phyloP scores from a whole-genome alignment of 1,140 invertebrate genomes.

The Anoplophora glabripennis region DNA sequence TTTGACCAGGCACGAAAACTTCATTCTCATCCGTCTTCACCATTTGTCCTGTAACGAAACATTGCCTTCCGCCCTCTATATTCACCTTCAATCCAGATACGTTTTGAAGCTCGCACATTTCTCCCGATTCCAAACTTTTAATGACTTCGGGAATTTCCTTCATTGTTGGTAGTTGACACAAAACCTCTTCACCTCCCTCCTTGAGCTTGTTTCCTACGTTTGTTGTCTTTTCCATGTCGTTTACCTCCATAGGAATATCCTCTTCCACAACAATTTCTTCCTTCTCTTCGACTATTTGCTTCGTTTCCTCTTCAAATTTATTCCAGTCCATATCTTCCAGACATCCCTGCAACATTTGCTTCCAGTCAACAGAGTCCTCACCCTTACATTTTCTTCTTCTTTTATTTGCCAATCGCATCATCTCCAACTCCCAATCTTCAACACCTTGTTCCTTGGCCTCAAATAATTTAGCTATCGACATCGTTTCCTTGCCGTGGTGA shows the following conservation, averaged over 20 bases:
- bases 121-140: constrained; percentile 61
- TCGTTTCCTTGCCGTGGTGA: constrained; percentile 55
- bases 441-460: constrained; percentile 69
- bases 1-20: constrained; percentile 70
- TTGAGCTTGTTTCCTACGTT: constrained; percentile 57
- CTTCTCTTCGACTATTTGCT: constrained; percentile 43
- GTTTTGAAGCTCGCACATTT: constrained; percentile 57
- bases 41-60: constrained; percentile 59
- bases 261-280: constrained; percentile 42
- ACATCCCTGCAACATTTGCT: constrained; percentile 41
- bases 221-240: constrained; percentile 56
- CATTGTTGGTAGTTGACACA: constrained; percentile 58
- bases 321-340: constrained; percentile 46
- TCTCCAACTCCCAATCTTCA: constrained; percentile 56
- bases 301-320: constrained; percentile 50
- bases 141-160: constrained; percentile 62
- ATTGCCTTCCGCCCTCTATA: constrained; percentile 53
- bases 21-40: constrained; percentile 62
- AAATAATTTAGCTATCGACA: constrained; percentile 67
- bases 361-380: constrained; percentile 44
- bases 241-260: constrained; percentile 50
- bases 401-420: constrained; percentile 43
- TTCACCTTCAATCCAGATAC: constrained; percentile 64
- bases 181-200: constrained; percentile 51
- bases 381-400: constrained; percentile 49